phyloP scores from a whole-genome alignment of 2,113 vertebrate species.

The Cololabis saira region DNA sequence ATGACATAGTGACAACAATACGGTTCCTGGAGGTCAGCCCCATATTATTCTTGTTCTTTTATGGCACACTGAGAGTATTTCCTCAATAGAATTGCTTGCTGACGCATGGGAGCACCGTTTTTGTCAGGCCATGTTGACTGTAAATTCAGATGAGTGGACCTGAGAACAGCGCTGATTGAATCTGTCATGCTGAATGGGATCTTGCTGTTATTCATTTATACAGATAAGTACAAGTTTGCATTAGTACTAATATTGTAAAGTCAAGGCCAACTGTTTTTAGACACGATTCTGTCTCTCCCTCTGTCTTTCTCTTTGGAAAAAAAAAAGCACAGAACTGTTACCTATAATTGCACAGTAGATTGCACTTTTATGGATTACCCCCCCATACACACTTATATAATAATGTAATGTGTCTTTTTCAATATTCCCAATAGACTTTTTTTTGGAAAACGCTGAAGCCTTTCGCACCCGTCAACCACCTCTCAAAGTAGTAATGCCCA shows the following conservation, averaged over 20 bases:
- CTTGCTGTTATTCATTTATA: constrained; percentile 64
- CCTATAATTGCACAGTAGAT: constrained; percentile 22
- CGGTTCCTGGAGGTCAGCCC: constrained; percentile 10
- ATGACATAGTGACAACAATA: background rate
- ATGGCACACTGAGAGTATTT: constrained; percentile 6
- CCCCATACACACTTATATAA: constrained; percentile 45
- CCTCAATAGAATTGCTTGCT: constrained; percentile 52
- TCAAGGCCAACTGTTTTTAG: background rate
- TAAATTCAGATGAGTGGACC: constrained; percentile 62
- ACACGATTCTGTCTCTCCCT: background rate
- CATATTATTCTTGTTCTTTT: constrained; percentile 28
- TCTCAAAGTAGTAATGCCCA: constrained; percentile 58
- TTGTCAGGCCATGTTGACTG: constrained; percentile 62
- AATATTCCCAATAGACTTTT: constrained; percentile 43
- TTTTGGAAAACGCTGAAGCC: constrained; percentile 50
- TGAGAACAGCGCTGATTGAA: constrained; percentile 21
- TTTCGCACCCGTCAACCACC: constrained; percentile 62
- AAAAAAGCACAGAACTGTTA: constrained; percentile 10
- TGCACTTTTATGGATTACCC: constrained; percentile 20
- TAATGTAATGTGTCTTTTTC: constrained; percentile 38
- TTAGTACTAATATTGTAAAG: constrained; percentile 10
- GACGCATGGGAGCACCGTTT: constrained; percentile 44
- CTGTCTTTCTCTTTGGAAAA: background rate
- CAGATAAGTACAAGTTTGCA: constrained; percentile 62
- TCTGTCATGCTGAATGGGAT: constrained; percentile 10